A percentile compares a stretch with the other conserved stretches of the same genome.
These are phyloP conservation scores for Tauraco erythrolophus DNA, from an alignment of 2,113 vertebrate species.

Conservation along the genomic window DNA sequence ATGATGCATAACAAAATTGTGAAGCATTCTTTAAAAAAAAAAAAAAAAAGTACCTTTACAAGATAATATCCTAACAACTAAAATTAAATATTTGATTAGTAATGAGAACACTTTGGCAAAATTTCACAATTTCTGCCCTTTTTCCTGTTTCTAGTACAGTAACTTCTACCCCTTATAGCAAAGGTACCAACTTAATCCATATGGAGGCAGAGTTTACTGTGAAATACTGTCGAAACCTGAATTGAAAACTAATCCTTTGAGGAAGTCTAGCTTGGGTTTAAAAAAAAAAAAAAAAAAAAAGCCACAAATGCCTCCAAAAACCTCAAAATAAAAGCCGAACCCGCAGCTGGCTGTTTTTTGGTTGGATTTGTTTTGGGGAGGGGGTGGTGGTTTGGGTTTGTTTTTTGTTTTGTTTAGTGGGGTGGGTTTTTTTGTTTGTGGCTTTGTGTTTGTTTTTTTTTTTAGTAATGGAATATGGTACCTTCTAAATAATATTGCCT, in stretches of 20 bases:
- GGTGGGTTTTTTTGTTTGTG: not conserved
- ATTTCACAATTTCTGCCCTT: not conserved
- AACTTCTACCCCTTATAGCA: not conserved
- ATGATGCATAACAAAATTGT: not conserved
- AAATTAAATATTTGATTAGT: not conserved
- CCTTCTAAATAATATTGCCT: not conserved
- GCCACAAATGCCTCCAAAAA: no score
- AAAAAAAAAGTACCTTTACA: no score
- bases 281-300: not conserved
- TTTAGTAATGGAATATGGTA: not conserved
- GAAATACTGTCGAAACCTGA: not conserved
- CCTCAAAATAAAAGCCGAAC: rapidly evolving
- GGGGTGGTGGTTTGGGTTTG: not conserved
- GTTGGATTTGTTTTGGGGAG: not conserved
- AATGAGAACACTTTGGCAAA: not conserved
- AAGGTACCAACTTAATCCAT: not conserved
- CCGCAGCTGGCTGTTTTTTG: not conserved
- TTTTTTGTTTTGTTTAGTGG: not conserved
- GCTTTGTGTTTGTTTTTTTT: not conserved
- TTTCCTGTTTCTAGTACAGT: not conserved
- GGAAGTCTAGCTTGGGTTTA: not conserved
- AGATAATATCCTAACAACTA: not conserved
- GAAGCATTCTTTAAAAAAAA: no score
- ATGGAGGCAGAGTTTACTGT: not conserved
- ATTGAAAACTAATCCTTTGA: not conserved